These are phyloP conservation scores for Australoheros scitulus DNA, from an alignment of 2,113 vertebrate genomes.

Conservation along the genomic window DNA sequence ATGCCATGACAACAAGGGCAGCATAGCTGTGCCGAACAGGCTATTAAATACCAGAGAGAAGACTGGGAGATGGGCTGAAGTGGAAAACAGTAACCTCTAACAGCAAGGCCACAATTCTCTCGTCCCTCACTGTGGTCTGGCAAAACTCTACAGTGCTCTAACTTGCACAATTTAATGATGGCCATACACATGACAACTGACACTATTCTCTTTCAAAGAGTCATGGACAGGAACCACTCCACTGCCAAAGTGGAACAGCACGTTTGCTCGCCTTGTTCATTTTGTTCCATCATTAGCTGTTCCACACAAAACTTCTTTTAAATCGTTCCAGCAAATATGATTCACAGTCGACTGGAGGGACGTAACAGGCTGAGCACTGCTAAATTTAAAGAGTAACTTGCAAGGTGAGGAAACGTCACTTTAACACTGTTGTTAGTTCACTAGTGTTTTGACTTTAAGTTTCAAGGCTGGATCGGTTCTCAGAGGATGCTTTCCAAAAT, in stretches of 20 bases:
- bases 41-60: conserved; percentile 9
- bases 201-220: background rate
- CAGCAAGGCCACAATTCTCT: conserved; percentile 34
- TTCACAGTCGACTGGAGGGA: background rate
- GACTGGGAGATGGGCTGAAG: conserved; percentile 14
- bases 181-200: background rate
- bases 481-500: background rate
- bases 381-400: background rate
- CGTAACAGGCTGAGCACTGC: background rate
- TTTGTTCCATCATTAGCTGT: conserved; percentile 1
- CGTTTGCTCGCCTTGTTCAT: background rate
- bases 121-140: conserved; percentile 41
- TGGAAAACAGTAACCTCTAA: conserved; percentile 44
- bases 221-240: background rate
- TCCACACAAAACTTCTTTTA: conserved; percentile 11
- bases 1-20: background rate
- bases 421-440: background rate
- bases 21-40: background rate
- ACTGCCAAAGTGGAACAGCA: background rate
- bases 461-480: background rate
- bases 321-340: conserved; percentile 6
- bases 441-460: background rate
- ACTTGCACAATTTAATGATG: conserved; percentile 36
- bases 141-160: conserved; percentile 35
- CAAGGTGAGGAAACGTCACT: background rate